These are phyloP conservation scores for Spialia ferax DNA, from an alignment of 2,888 invertebrate genomes.

Conservation along the genomic window DNA sequence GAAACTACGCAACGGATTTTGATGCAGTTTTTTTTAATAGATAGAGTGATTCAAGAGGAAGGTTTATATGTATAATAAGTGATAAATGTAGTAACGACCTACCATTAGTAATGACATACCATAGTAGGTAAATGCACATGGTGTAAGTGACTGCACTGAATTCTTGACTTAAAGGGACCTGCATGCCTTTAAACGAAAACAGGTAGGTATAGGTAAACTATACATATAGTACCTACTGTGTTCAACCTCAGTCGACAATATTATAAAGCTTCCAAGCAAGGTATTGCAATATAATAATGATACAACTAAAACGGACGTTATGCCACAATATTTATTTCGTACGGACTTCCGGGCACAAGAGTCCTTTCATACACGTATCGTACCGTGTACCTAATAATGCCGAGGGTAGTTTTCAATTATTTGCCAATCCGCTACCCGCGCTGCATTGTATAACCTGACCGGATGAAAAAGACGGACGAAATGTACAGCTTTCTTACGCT, in stretches of 20 bases:
- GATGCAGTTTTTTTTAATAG: too few relatives aligned
- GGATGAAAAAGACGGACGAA: neutral
- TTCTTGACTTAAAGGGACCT: too few relatives aligned
- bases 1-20: too few relatives aligned
- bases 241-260: neutral
- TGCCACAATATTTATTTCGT: constrained; percentile 25
- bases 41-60: too few relatives aligned
- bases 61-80: too few relatives aligned
- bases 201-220: too few relatives aligned
- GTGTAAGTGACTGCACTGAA: too few relatives aligned
- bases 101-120: too few relatives aligned
- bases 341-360: constrained; percentile 12
- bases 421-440: constrained; percentile 70
- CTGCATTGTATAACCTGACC: constrained; percentile 48
- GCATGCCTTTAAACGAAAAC: too few relatives aligned
- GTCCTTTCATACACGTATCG: constrained; percentile 27
- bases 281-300: constrained; percentile 13
- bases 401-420: constrained; percentile 73
- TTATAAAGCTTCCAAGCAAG: neutral
- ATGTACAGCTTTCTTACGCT: neutral
- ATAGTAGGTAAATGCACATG: too few relatives aligned
- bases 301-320: constrained; percentile 18
- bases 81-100: too few relatives aligned
- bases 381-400: constrained; percentile 41
- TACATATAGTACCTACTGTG: too few relatives aligned